Evolutionary conservation across 2,797 vertebrate genomes (phyloP), one percentile per base, ranked within the genome.

Genomic region (Epinephelus awoara): DNA sequence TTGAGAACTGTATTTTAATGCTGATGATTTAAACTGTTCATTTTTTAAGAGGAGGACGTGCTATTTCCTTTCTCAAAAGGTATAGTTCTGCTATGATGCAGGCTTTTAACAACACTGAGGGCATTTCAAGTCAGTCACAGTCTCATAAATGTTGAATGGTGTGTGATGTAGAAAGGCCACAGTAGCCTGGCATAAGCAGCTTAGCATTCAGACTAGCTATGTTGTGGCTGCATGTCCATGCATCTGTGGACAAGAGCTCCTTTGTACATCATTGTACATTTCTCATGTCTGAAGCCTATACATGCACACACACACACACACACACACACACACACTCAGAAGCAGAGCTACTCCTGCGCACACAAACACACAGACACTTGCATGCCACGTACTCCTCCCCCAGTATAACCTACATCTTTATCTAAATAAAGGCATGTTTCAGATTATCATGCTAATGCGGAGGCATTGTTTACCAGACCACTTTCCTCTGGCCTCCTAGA

Each of bases 401-500:
- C 83, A 71, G 58, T 75, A 66, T 90, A 90, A 90, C 89, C 90
- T 90, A 93, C 82, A 91, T 93, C 83, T 93, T 90, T 84, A 87
- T 91, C 85, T 82, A 86, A 91, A 91, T 87, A 90, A 90, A 91
- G 80, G 76, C 88, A 87, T 91, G 85, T 87, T 91, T 88, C 77
- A 86, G 91, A 92, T 92, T 92, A 92, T 84, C 77, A 91, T 90
- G 86, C 80, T 91, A 93, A 92, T 91, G 88, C 75, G 40, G 67
- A 56, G 70, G 82, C 87, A 89, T 94, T 94, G 92, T 94, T 93
- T 92, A 92, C 83, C 86, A 88, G 85, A 89, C 72, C 91, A 91
- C 84, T 91, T 94, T 92, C 83, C 87, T 72, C 34, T 85, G 75
- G 79, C 84, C 78, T 89, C 79, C 47, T 67, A 73, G 71, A 86